Percentiles rank a stretch among this genome's conserved stretches.
These are phyloP conservation scores for Bellardia bayeri DNA, from an alignment of 2,888 invertebrate genomes.

Conservation along the genomic window DNA sequence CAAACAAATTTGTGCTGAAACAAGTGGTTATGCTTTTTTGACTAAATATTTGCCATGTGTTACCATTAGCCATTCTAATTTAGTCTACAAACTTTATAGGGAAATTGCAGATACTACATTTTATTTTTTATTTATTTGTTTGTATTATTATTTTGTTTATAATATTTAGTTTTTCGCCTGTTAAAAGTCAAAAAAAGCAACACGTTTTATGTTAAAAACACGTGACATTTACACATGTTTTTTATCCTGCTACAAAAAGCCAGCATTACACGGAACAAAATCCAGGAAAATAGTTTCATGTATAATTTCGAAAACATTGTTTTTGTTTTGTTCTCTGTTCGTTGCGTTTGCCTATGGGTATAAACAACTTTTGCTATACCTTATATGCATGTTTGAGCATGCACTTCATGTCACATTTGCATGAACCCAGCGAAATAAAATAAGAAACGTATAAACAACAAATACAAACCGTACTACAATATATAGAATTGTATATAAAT, in stretches of 20 bases:
- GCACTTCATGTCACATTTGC: conserved; percentile 69
- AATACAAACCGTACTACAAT: not conserved
- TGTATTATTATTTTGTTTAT: conserved; percentile 39
- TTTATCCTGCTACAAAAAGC: not conserved
- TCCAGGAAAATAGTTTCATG: conserved; percentile 54
- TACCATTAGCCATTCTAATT: too few relatives aligned
- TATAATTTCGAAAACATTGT: conserved; percentile 59
- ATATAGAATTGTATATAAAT: conserved; percentile 43
- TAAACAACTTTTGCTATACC: conserved; percentile 49
- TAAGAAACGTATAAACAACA: conserved; percentile 16
- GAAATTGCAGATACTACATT: conserved; percentile 33
- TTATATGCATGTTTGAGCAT: conserved; percentile 68
- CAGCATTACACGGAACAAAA: conserved; percentile 17
- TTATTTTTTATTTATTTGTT: conserved; percentile 4
- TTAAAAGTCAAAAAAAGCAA: conserved; percentile 69
- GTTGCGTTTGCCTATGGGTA: not conserved
- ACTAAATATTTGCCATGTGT: too few relatives aligned
- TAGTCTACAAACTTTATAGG: not conserved
- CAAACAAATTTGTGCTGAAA: too few relatives aligned
- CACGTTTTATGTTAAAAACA: conserved; percentile 72
- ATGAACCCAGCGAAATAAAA: conserved; percentile 59
- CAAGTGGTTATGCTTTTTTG: too few relatives aligned
- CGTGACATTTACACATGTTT: conserved; percentile 74
- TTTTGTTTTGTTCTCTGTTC: not conserved
- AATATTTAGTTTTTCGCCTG: conserved; percentile 16